Conservation (phyloP, 2,888 invertebrate genomes). For the Axea sp. region DNA sequence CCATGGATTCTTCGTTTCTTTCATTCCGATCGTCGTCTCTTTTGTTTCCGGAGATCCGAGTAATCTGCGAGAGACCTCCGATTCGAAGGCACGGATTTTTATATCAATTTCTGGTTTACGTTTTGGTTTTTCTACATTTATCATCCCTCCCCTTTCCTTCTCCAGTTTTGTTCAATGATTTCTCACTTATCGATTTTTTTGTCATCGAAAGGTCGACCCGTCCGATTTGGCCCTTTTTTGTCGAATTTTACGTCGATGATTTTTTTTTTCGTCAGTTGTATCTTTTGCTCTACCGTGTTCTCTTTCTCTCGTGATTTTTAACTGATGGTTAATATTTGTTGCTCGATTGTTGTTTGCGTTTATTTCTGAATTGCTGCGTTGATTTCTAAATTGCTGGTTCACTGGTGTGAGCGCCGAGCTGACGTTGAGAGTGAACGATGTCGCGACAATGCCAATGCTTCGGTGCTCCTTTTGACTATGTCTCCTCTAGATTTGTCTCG, state of each 20-base stretch:
- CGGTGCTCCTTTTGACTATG: slow-evolving; percentile 30
- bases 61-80: slow-evolving; percentile 62
- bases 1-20: no score
- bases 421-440: slow-evolving; percentile 20
- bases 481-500: slow-evolving; percentile 40
- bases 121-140: slow-evolving; percentile 43
- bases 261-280: slow-evolving; percentile 30
- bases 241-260: slow-evolving; percentile 37
- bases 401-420: slow-evolving; percentile 21
- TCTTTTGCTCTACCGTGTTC: slow-evolving; percentile 60
- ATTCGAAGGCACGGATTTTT: slow-evolving; percentile 64
- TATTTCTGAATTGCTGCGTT: slow-evolving; percentile 23
- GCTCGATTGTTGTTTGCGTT: not conserved
- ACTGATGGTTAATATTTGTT: slow-evolving; percentile 17
- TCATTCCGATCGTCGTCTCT: no score
- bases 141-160: not conserved
- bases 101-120: slow-evolving; percentile 58
- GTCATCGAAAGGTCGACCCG: slow-evolving; percentile 30
- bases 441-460: slow-evolving; percentile 33
- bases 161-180: no score
- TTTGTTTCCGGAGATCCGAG: slow-evolving; percentile 59
- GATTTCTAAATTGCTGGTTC: slow-evolving; percentile 18
- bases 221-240: slow-evolving; percentile 14
- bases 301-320: slow-evolving; percentile 35
- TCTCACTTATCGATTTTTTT: not conserved